Evolutionary conservation across 2,797 vertebrate species (phyloP), one percentile per base, ranked within the genome.

Genomic region (Poecilia velifera): DNA sequence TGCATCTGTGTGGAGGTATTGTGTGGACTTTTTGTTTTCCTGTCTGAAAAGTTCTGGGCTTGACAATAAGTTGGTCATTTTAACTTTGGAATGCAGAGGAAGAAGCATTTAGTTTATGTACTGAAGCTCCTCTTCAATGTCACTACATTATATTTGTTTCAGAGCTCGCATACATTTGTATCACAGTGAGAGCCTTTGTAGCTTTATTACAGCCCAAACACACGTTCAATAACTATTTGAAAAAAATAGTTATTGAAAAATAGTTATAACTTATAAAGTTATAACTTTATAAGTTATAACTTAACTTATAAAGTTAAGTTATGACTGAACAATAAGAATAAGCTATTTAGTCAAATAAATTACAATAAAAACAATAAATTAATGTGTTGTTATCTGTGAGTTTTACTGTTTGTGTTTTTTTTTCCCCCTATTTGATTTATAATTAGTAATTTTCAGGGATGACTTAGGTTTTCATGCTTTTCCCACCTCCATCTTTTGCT

Each of bases 11-110:
- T 47, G 57, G 74, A 62, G 41, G 6, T 47, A 34, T 57, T 66
- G 72, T 28, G 8, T 82, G 72, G 46, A 77, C 34, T 57, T 74
- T 79, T 22, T 72, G 34, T 36, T 2, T 75, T 62, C 4, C 36
- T 77, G 72, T 68, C 64, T 62, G 68, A 74, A 64, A 88, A 14
- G 68, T 77, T 49, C 47, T 81, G 55, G 2, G 51, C 25, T 74
- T 71, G 34, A 71, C 53, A 53, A 70, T 41, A n/a, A 49, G 62
- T 72, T 47, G 39, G 39, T 49, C 34, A 28, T 25, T 45, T 57
- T 7, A 36, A 36, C 41, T 66, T 47, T 59, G 31, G 20, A 43
- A 59, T 8, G 25, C 4, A 53, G 25, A 36, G 25, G 36, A 53
- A 53, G 20, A 53, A 53, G 49, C 49, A 53, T 53, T 53, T 53